These are phyloP conservation scores for Tokudaia muenninki DNA, from an alignment of 2,797 vertebrate species.

Conservation along the genomic window DNA sequence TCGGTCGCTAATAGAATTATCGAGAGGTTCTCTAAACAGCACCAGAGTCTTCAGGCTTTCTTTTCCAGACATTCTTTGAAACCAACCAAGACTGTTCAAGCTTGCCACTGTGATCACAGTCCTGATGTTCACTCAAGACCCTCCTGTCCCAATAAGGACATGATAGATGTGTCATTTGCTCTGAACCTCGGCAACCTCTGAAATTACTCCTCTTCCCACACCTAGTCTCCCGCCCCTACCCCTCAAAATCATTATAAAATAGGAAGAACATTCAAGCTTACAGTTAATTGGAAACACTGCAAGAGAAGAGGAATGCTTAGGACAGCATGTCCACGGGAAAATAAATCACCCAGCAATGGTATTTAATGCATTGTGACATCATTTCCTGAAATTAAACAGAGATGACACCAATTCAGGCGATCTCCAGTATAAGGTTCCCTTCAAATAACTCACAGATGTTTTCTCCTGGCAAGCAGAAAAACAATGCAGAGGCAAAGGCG, in stretches of 20 bases:
- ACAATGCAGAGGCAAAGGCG: constrained; percentile 86
- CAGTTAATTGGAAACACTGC: constrained; percentile 88
- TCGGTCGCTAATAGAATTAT: constrained; percentile 89
- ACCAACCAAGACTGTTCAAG: constrained; percentile 89
- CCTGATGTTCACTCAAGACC: constrained; percentile 90
- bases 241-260: constrained; percentile 84
- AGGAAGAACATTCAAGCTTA: constrained; percentile 84
- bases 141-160: constrained; percentile 92
- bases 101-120: constrained; percentile 92
- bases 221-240: constrained; percentile 5
- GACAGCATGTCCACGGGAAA: constrained; percentile 88
- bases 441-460: constrained; percentile 97
- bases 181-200: constrained; percentile 92
- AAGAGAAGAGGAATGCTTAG: constrained; percentile 86
- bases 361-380: constrained; percentile 90
- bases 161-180: constrained; percentile 94
- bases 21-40: constrained; percentile 87
- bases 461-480: constrained; percentile 89
- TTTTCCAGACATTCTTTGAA: constrained; percentile 85
- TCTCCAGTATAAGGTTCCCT: constrained; percentile 87
- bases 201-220: constrained; percentile 85
- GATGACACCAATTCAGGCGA: constrained; percentile 89
- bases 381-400: constrained; percentile 91
- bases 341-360: constrained; percentile 88
- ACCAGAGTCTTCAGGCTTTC: constrained; percentile 85